Evolutionary conservation across 2,113 vertebrate genomes (phyloP).

Genomic region (Paratilapia polleni): DNA sequence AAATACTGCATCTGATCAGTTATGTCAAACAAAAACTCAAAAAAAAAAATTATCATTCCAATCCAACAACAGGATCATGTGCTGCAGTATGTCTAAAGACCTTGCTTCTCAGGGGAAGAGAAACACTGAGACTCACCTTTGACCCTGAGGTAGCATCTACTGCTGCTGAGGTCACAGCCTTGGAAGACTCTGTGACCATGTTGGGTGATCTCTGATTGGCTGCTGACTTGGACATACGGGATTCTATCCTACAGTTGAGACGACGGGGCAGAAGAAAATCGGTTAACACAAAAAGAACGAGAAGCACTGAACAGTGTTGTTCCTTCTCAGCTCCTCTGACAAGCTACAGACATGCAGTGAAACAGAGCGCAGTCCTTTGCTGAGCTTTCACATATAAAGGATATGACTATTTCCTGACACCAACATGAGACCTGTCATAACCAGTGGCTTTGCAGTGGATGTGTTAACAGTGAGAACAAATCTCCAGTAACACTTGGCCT

Average conservation of each 20-base stretch:
- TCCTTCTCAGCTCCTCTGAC: slow-evolving; percentile 7
- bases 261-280: slow-evolving; percentile 6
- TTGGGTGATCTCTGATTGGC: slow-evolving; percentile 89
- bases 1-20: neutral
- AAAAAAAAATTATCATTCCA: neutral
- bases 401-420: slow-evolving; percentile 68
- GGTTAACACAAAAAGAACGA: slow-evolving; percentile 3
- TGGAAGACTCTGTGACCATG: slow-evolving; percentile 92
- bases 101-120: neutral
- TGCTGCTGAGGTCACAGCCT: slow-evolving; percentile 85
- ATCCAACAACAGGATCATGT: neutral
- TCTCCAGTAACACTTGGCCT: slow-evolving; percentile 12
- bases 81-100: neutral
- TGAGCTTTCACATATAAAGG: slow-evolving; percentile 64
- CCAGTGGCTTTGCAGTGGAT: slow-evolving; percentile 35
- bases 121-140: slow-evolving; percentile 83
- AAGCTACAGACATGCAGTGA: neutral
- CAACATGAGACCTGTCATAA: slow-evolving; percentile 31
- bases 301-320: neutral
- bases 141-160: slow-evolving; percentile 82
- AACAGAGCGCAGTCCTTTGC: slow-evolving; percentile 9
- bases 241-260: slow-evolving; percentile 80
- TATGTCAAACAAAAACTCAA: too few species aligned
- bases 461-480: slow-evolving; percentile 34
- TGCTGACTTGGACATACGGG: slow-evolving; percentile 90